Evolutionary conservation across 2,797 vertebrate genomes (phyloP).

Genomic region (Xenentodon cancila): DNA sequence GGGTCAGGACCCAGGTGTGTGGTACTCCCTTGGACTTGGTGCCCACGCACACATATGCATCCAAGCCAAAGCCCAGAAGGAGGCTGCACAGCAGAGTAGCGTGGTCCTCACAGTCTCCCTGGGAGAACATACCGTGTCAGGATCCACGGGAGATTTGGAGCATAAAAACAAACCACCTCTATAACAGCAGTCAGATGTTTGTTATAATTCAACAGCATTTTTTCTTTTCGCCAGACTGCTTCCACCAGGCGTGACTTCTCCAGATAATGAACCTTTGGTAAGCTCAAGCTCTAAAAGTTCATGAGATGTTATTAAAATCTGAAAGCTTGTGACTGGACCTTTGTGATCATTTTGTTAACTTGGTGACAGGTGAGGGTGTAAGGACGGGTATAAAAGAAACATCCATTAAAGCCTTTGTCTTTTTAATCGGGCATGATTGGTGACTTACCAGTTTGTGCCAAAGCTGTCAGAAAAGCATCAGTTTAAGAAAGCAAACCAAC

Average conservation of each 20-base stretch:
- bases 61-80: conserved; percentile 93
- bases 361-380: too few relatives aligned
- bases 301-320: background rate
- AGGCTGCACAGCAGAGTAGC: conserved; percentile 95
- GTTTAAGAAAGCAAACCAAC: too few relatives aligned
- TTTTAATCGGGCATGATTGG: too few relatives aligned
- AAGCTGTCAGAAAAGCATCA: too few relatives aligned
- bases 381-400: too few relatives aligned
- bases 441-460: too few relatives aligned
- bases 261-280: background rate
- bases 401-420: too few relatives aligned
- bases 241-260: background rate
- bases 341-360: too few relatives aligned
- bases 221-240: background rate
- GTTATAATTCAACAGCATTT: background rate
- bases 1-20: conserved; percentile 96
- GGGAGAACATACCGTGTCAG: conserved; percentile 3
- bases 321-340: too few relatives aligned
- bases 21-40: conserved; percentile 90
- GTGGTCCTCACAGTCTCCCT: conserved; percentile 99
- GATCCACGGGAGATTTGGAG: background rate
- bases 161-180: background rate
- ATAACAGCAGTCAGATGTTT: background rate
- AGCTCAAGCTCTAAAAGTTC: background rate
- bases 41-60: conserved; percentile 96